Base-by-base conservation (phyloP, 2,797 vertebrate genomes). In the Chelon labrosus region DNA sequence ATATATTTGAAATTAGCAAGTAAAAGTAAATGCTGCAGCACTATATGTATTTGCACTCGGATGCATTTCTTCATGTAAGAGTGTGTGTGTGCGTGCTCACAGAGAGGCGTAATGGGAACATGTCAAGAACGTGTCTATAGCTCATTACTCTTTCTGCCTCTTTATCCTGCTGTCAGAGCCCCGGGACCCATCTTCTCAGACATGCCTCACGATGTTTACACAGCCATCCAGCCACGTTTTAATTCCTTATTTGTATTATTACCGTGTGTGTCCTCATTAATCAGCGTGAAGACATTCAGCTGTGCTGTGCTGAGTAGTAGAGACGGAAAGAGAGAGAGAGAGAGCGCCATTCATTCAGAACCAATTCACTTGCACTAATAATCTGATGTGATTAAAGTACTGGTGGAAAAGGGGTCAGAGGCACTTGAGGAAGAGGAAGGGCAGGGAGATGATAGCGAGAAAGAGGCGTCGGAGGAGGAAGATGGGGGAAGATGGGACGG, bases 231-330 rank as follows among this genome's bases (percentile, higher is more conserved):
- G 87, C 73, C 69, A 77, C 73, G 63, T 79, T 91, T 89, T 91
- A 89, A 91, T 90, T 92, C 88, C 72, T 79, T 89, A 87, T 93
- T 93, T 91, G 86, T 93, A 72, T 87, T 92, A 91, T 93, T 92
- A 88, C 85, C 68, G 80, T 77, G 90, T 76, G 85, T 70, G 90
- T 93, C 92, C 87, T 84, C 86, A 89, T 93, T 88, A 92, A 93
- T 94, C 93, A 92, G 81, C 65, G 75, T 86, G 90, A 93, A 85
- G 84, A 79, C 75, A 91, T 91, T 93, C 91, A 93, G 91, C 92
- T 92, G 92, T 70, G 68, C 72, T 71, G 52, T 2, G 53, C 65
- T 73, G 77, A 79, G 71, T 7, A 54, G 73, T 41, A n/a, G 65
- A 61, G 55, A 74, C 77, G 65, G 46, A 60, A 61, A 38, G 62